Evolutionary conservation across 2,888 invertebrate species (phyloP).

Genomic region (Papilio gigon): DNA sequence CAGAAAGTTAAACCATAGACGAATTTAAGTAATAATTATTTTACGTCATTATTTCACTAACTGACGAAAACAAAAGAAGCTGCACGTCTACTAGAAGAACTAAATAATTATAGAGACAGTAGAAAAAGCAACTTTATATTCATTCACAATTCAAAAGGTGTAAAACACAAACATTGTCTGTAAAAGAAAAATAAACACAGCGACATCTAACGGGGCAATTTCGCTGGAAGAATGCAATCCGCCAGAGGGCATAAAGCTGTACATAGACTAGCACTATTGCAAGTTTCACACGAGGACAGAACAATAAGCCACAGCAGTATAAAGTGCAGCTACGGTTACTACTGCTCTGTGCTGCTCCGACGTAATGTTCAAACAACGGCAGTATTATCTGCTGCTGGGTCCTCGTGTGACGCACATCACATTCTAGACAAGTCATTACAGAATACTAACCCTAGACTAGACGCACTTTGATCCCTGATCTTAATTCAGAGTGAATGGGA

Average conservation of each 20-base stretch:
- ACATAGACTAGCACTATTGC: not conserved
- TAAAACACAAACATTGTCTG: not conserved
- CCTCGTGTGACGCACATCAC: not conserved
- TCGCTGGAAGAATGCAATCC: conserved; percentile 17
- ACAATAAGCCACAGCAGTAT: not conserved
- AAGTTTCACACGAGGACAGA: not conserved
- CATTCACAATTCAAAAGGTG: not conserved
- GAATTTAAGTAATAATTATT: no score
- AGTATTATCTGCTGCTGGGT: not conserved
- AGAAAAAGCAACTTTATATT: not conserved
- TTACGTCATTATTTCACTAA: no score
- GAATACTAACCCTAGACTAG: conserved; percentile 27
- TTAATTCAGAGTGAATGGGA: conserved; percentile 43
- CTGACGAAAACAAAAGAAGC: not conserved
- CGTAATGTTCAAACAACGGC: not conserved
- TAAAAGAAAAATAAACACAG: conserved; percentile 4
- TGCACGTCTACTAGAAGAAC: no score
- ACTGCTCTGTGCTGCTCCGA: not conserved
- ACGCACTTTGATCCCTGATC: conserved; percentile 36
- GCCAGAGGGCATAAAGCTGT: conserved; percentile 23
- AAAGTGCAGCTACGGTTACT: not conserved
- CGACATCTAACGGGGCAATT: conserved; percentile 26
- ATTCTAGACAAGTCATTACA: conserved; percentile 39
- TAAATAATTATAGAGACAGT: not conserved
- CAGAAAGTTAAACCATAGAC: no score